Evolutionary conservation across 1,140 invertebrate genomes (phyloP), one percentile per base, ranked within the genome.

Genomic region (Pseudomyrmex cubaensis): DNA sequence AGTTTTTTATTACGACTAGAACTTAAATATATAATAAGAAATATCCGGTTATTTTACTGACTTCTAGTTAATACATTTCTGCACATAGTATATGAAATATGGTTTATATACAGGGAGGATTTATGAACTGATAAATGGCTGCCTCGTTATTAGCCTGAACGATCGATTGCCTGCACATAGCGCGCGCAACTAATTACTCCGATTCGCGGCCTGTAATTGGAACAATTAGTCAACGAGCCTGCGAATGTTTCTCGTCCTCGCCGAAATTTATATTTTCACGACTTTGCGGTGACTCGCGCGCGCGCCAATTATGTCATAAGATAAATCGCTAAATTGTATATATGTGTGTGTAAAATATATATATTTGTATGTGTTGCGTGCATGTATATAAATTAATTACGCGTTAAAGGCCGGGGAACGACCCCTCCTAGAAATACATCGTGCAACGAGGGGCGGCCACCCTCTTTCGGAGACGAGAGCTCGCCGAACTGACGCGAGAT

Each of bases 81-180:
- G 22, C 13, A 48, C 44, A 22, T 35, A 35, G 54, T 35, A 20
- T 17, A 9, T 22, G 44, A 20, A 35, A 15, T 17, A 57, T 52
- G 13, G 54, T 80, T 80, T 50, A 50, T 59, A 50, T 61, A 61
- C 54, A 59, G 44, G n/a, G 20, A 61, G 20, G 76, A 69, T 85
- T 82, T 85, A 67, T 82, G 52, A 80, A 85, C 83, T 85, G 83
- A 82, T 82, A 85, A 82, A 85, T 77, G 83, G 46, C 57, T 59
- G 50, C 44, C 22, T 59, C 76, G 52, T 85, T 85, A 85, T 83
- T 74, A 22, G 70, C 25, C 15, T 44, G 35, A 25, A 5, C 75
- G 69, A 85, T 85, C 69, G 77, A 85, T 74, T 25, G 61, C 61
- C 5, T 9, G 66, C 46, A 35, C 48, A 50, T 54, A 85, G 46